Percentiles rank a stretch among this genome's conserved stretches.
phyloP scores from a whole-genome alignment of 2,888 invertebrate species.

The Druceiella hillmani region DNA sequence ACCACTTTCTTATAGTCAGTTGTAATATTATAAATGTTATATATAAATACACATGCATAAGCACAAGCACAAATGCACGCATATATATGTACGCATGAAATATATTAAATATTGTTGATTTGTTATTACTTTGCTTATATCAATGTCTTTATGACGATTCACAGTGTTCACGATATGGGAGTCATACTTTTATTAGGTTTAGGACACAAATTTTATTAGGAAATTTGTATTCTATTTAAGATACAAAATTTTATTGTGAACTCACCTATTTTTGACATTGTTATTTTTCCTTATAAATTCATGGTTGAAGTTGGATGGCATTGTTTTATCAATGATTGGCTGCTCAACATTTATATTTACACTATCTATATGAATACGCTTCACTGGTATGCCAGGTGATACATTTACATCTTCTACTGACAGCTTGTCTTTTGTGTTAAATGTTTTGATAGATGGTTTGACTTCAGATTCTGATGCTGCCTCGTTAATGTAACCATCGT shows the following conservation, averaged over 20 bases:
- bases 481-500: constrained; percentile 77
- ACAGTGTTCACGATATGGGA: no score
- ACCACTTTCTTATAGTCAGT: no score
- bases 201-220: no score
- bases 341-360: constrained; percentile 22
- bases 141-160: no score
- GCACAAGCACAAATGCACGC: no score
- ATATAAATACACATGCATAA: no score
- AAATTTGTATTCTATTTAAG: no score
- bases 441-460: constrained; percentile 10
- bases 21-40: no score
- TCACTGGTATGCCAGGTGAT: constrained; percentile 15
- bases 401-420: neutral
- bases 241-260: constrained; percentile 26
- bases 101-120: no score
- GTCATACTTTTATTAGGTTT: no score
- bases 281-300: constrained; percentile 46
- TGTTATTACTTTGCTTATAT: no score
- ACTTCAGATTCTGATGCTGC: constrained; percentile 62
- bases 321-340: constrained; percentile 18
- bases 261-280: constrained; percentile 55
- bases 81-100: no score
- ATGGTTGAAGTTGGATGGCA: constrained; percentile 18
- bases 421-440: neutral
- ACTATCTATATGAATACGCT: constrained; percentile 23